phyloP scores from a whole-genome alignment of 2,888 invertebrate genomes.

The Calliopum simillimum region DNA sequence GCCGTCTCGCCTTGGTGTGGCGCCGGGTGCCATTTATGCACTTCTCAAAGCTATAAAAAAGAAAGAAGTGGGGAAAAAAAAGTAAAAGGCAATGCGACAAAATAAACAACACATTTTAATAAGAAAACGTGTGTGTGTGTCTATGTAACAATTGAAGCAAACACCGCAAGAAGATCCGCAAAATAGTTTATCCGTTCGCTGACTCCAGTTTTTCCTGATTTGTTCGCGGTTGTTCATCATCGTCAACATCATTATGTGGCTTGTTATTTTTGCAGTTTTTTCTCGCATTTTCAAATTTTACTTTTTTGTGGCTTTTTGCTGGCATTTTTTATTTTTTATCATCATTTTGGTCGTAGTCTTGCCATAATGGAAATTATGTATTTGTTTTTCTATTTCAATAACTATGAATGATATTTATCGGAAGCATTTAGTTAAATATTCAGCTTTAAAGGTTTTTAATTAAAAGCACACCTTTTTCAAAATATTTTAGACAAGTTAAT shows the following conservation, averaged over 20 bases:
- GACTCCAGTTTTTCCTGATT: slow-evolving; percentile 26
- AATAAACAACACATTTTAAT: not conserved
- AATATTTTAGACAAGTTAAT: too few relatives aligned
- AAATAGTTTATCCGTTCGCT: slow-evolving; percentile 31
- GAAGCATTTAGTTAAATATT: too few relatives aligned
- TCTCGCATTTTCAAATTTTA: not conserved
- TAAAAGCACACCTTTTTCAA: too few relatives aligned
- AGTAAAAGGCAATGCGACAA: slow-evolving; percentile 6
- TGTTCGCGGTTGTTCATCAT: not conserved
- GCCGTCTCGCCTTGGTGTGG: not conserved
- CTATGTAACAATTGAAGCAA: not conserved
- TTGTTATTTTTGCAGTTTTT: not conserved
- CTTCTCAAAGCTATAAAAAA: too few relatives aligned
- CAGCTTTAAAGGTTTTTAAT: too few relatives aligned
- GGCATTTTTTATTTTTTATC: not conserved
- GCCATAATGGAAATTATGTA: too few relatives aligned
- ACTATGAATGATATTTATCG: too few relatives aligned
- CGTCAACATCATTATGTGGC: too few relatives aligned
- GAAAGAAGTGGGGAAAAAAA: too few relatives aligned
- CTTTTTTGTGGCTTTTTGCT: slow-evolving; percentile 7
- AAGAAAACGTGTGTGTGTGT: too few relatives aligned
- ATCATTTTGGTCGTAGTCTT: slow-evolving; percentile 6
- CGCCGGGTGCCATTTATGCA: not conserved
- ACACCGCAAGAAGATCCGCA: slow-evolving; percentile 21
- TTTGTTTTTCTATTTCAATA: too few relatives aligned